phyloP scores from a whole-genome alignment of 2,797 vertebrate genomes.

The Sphenodon punctatus region DNA sequence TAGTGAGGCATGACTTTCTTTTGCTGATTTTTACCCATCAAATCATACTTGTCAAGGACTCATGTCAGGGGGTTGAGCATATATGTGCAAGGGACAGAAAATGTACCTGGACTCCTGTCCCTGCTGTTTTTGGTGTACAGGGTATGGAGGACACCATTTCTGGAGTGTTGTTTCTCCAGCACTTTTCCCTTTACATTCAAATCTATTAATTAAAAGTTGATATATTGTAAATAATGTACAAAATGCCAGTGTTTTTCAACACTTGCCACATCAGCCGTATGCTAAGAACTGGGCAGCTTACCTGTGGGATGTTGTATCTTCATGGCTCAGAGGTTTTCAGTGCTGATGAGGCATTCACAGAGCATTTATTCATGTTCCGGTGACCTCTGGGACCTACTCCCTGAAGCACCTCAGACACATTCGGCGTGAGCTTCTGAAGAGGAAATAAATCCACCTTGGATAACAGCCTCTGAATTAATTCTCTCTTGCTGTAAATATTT shows the following conservation, averaged over 20 bases:
- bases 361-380: not conserved
- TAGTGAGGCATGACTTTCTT: too few species aligned
- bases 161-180: not conserved
- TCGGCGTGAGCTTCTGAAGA: not conserved
- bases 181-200: not conserved
- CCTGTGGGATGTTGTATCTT: not conserved
- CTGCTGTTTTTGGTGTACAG: not conserved
- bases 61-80: too few species aligned
- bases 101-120: not conserved
- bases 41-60: too few species aligned
- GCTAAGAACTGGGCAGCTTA: not conserved
- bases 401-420: not conserved
- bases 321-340: not conserved
- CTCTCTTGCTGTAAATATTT: too few species aligned
- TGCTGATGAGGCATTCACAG: not conserved
- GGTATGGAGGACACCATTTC: not conserved
- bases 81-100: too few species aligned
- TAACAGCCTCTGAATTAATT: too few species aligned
- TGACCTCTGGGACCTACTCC: not conserved
- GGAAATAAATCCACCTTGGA: not conserved
- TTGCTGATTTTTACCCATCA: too few species aligned
- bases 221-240: not conserved
- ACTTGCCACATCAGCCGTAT: not conserved
- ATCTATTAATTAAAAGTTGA: not conserved
- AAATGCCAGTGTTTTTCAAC: not conserved